Percentiles rank a stretch among this genome's conserved stretches.
Evolutionary conservation across 1,140 invertebrate species (phyloP).

Genomic region (Panagrolaimus sp.): DNA sequence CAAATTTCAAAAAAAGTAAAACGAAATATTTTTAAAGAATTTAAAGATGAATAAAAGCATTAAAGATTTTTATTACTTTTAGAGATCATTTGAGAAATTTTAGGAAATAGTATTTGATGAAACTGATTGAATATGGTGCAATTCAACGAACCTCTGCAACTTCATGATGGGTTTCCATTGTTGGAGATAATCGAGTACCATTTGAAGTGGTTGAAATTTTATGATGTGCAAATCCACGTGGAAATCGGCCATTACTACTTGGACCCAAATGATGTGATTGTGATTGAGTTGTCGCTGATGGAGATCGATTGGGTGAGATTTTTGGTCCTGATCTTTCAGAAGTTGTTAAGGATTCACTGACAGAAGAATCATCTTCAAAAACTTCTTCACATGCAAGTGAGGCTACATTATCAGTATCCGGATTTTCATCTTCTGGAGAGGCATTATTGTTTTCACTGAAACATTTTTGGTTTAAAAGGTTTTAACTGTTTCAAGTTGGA

Average conservation of each 20-base stretch:
- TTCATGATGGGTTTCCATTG: slow-evolving; percentile 14
- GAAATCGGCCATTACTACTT: too few relatives aligned
- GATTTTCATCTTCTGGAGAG: slow-evolving; percentile 1
- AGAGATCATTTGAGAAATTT: too few relatives aligned
- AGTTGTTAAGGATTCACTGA: not conserved
- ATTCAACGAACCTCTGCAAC: not conserved
- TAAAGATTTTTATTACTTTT: too few relatives aligned
- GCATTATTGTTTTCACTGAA: slow-evolving; percentile 6
- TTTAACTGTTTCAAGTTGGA: too few relatives aligned
- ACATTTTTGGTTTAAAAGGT: too few relatives aligned
- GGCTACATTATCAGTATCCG: slow-evolving; percentile 26
- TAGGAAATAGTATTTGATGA: too few relatives aligned
- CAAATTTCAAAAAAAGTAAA: too few relatives aligned
- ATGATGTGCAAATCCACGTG: slow-evolving; percentile 7
- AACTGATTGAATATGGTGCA: not conserved
- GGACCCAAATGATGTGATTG: not conserved
- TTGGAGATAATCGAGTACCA: slow-evolving; percentile 1
- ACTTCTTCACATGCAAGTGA: slow-evolving; percentile 55
- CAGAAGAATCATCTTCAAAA: slow-evolving; percentile 51
- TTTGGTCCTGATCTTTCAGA: not conserved
- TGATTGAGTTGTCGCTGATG: not conserved
- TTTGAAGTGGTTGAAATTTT: not conserved
- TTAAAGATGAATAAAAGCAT: too few relatives aligned
- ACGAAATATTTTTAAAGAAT: too few relatives aligned
- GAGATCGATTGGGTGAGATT: not conserved